Evolutionary conservation across 2,797 vertebrate genomes (phyloP).

Genomic region (Ambastaia sidthimunki): DNA sequence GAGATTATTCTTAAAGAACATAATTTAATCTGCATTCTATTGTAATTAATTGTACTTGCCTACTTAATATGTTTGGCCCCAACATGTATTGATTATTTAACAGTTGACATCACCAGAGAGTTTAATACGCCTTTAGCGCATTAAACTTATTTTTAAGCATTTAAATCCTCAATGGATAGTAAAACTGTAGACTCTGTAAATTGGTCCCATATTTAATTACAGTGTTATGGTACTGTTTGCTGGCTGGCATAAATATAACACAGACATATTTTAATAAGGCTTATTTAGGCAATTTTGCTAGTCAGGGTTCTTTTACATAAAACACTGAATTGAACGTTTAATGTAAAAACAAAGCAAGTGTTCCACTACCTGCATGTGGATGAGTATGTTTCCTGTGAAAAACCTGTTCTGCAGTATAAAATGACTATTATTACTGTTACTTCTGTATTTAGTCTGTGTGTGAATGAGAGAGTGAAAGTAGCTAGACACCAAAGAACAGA

Average conservation of each 20-base stretch:
- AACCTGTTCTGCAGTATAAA: conserved; percentile 25
- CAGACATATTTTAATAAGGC: conserved; percentile 6
- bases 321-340: too few species aligned
- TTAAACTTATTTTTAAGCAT: background rate
- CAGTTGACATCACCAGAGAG: background rate
- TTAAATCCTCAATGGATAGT: too few species aligned
- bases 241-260: background rate
- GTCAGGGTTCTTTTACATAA: too few species aligned
- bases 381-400: background rate
- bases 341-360: too few species aligned
- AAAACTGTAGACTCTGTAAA: background rate
- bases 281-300: too few species aligned
- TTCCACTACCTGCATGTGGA: background rate
- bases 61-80: too few species aligned
- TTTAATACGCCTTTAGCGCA: background rate
- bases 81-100: background rate
- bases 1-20: background rate
- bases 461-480: conserved; percentile 4
- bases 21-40: background rate
- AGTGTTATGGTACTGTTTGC: background rate
- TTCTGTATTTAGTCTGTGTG: conserved; percentile 19
- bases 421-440: conserved; percentile 34
- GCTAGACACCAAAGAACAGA: conserved; percentile 11
- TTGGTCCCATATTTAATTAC: background rate
- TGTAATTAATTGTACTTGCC: too few species aligned